Evolutionary conservation across 1,140 invertebrate species (phyloP), one percentile per base, ranked within the genome.

Genomic region (Bicyclus anynana): DNA sequence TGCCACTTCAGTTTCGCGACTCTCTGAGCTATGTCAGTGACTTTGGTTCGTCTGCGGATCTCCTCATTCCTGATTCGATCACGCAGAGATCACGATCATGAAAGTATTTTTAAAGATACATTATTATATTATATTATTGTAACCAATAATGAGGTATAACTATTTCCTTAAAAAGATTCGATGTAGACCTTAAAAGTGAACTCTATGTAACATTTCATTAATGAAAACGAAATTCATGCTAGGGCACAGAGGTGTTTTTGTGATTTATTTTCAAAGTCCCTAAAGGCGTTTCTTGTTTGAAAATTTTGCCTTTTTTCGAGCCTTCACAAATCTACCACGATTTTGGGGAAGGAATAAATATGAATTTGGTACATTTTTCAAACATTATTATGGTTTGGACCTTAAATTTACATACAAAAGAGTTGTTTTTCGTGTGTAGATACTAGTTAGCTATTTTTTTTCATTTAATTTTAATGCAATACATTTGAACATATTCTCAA

Each of bases 201-300:
- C n/a, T n/a, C n/a, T 23, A 23, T 23, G 3, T 23, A 23, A 4
- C 23, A 33, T 12, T 49, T 33, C 47, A 27, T 49, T 33, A 18
- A 13, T 17, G 13, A 6, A 3, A 33, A 3, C 7, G 4, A n/a
- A 33, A 33, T 12, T 33, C 10, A 12, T 33, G 10, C 29, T 33
- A 33, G 3, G n/a, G 2, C n/a, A 12, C n/a, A 20, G 17, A 44
- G 40, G 40, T 44, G 40, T 44, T 44, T 44, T 44, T 44, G 40
- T 44, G 40, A 20, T 20, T 9, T 44, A 44, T 44, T 44, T 20
- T 20, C 40, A 44, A 44, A 44, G 17, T 44, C 18, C 10, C 40
- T 5, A 44, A 20, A 7, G 5, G 14, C 2, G 4, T 44, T 18
- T 44, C 18, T 44, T 20, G 40, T 44, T 44, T 16, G 17, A 44